Evolutionary conservation across 2,797 vertebrate genomes (phyloP).

Genomic region (Trachops cirrhosus): DNA sequence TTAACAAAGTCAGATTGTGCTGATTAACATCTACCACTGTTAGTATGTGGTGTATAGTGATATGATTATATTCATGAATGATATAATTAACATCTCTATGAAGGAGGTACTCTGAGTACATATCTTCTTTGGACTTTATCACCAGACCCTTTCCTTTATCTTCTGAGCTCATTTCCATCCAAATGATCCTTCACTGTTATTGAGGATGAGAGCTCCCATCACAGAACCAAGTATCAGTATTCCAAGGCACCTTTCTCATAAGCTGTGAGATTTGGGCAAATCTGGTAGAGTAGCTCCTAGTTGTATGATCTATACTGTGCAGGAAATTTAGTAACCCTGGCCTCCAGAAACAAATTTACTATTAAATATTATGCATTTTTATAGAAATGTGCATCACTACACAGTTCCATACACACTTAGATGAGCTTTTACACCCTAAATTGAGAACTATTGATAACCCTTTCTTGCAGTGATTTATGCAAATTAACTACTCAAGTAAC

Average conservation of each 20-base stretch:
- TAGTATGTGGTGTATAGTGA: neutral
- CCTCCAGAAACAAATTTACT: neutral
- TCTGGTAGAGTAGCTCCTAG: neutral
- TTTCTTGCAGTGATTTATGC: neutral
- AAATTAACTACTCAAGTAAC: neutral
- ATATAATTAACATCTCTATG: neutral
- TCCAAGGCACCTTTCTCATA: neutral
- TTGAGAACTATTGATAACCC: neutral
- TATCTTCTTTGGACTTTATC: neutral
- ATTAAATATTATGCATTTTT: neutral
- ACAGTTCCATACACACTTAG: neutral
- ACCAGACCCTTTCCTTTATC: neutral
- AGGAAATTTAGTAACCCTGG: neutral
- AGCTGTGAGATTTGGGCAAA: neutral
- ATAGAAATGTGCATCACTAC: neutral
- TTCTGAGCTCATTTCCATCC: neutral
- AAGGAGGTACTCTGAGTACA: neutral
- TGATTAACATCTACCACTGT: slow-evolving; percentile 19
- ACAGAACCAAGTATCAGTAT: neutral
- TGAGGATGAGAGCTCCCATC: neutral
- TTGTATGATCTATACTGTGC: neutral
- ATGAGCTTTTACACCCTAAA: neutral
- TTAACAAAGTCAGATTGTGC: neutral
- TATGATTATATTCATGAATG: neutral
- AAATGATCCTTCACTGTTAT: neutral